Evolutionary conservation across 2,797 vertebrate species (phyloP).

Genomic region (Sitta carolinensis): DNA sequence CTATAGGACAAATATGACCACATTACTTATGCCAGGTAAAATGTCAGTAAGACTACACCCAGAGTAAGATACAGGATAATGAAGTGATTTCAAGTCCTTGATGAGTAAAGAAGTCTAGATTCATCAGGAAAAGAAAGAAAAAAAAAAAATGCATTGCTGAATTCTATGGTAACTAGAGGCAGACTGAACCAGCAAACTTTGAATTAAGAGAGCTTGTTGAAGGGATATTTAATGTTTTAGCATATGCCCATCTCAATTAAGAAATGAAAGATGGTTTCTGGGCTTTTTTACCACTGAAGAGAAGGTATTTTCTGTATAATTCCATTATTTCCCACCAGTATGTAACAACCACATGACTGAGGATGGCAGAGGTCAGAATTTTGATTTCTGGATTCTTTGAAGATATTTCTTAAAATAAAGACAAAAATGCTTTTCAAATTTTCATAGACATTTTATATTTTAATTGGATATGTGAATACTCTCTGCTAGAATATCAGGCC

Average conservation of each 20-base stretch:
- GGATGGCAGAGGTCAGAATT: not conserved
- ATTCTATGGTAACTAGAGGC: not conserved
- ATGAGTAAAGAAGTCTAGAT: not conserved
- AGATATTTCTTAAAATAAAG: constrained; percentile 1
- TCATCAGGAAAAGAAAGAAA: not conserved
- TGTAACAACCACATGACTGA: not conserved
- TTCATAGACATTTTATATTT: not conserved
- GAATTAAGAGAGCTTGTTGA: not conserved
- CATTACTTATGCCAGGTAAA: not conserved
- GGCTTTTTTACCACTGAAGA: not conserved
- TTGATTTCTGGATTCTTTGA: not conserved
- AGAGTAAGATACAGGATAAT: not conserved
- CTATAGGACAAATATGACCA: not conserved
- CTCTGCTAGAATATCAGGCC: not conserved
- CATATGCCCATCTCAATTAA: not conserved
- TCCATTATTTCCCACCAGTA: not conserved
- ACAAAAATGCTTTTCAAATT: not conserved
- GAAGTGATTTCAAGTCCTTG: not conserved
- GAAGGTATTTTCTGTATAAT: not conserved
- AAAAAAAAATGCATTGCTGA: not conserved
- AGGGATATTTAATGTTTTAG: not conserved
- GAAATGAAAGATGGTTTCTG: not conserved
- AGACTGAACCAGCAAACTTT: not conserved
- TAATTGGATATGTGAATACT: not conserved
- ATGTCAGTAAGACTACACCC: not conserved